phyloP scores from a whole-genome alignment of 2,797 vertebrate species.

The Bryconaethiops microstoma region DNA sequence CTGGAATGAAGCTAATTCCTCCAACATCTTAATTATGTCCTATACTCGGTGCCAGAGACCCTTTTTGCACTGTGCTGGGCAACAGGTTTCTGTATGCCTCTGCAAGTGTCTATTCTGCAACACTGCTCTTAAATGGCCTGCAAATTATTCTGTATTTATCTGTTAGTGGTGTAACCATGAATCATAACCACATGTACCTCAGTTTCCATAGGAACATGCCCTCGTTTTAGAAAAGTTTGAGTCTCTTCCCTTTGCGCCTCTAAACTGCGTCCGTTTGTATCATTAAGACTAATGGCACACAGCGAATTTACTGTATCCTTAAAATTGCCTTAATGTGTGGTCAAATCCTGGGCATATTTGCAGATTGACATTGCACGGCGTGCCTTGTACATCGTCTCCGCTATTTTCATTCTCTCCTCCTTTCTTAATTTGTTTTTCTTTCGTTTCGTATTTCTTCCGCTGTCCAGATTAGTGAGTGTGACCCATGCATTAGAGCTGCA shows the following conservation, averaged over 20 bases:
- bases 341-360: slow-evolving; percentile 4
- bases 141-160: slow-evolving; percentile 47
- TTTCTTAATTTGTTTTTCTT: slow-evolving; percentile 5
- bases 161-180: slow-evolving; percentile 40
- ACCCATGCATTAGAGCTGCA: background rate
- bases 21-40: slow-evolving; percentile 63
- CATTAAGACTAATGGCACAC: slow-evolving; percentile 25
- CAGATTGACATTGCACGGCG: background rate
- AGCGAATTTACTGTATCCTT: slow-evolving; percentile 14
- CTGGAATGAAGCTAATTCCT: slow-evolving; percentile 61
- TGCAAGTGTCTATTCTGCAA: slow-evolving; percentile 3
- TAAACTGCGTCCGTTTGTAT: slow-evolving; percentile 20
- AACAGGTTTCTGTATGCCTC: slow-evolving; percentile 34
- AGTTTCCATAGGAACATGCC: slow-evolving; percentile 50
- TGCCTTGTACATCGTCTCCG: background rate
- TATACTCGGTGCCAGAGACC: slow-evolving; percentile 3
- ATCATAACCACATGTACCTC: slow-evolving; percentile 29
- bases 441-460: background rate
- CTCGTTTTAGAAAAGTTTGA: slow-evolving; percentile 60
- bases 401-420: slow-evolving; percentile 1
- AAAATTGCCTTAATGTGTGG: slow-evolving; percentile 1
- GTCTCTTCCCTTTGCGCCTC: slow-evolving; percentile 60
- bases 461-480: slow-evolving; percentile 9
- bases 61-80: background rate
- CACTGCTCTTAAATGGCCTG: slow-evolving; percentile 30